Evolutionary conservation across 2,113 vertebrate species (phyloP).

Genomic region (Antennarius striatus): DNA sequence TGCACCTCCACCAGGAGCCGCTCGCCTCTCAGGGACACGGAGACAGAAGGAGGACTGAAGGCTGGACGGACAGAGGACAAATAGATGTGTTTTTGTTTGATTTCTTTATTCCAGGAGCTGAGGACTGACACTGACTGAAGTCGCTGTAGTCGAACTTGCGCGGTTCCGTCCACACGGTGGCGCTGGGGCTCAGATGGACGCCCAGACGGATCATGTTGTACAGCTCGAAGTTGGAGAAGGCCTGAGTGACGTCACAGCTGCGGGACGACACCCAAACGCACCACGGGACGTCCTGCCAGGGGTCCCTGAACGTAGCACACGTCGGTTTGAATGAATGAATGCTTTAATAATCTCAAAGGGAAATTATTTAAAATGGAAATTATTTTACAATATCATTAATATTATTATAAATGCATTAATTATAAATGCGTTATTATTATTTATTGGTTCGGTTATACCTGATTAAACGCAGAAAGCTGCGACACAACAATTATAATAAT

Average conservation of each 20-base stretch:
- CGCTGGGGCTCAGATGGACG: slow-evolving; percentile 41
- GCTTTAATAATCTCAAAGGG: too few species aligned
- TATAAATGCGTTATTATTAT: too few species aligned
- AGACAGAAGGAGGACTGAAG: slow-evolving; percentile 73
- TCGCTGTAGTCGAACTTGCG: slow-evolving; percentile 62
- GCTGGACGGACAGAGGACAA: not conserved
- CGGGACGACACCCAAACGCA: slow-evolving; percentile 62
- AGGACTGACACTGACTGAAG: slow-evolving; percentile 53
- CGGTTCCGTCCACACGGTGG: slow-evolving; percentile 35
- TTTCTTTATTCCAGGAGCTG: not conserved
- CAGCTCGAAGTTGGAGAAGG: slow-evolving; percentile 51
- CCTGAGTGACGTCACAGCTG: slow-evolving; percentile 67
- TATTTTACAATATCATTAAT: too few species aligned
- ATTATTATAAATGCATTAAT: too few species aligned
- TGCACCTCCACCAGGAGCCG: slow-evolving; percentile 61
- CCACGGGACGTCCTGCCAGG: slow-evolving; percentile 66
- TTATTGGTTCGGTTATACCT: too few species aligned
- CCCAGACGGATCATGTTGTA: slow-evolving; percentile 68
- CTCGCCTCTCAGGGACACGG: slow-evolving; percentile 34
- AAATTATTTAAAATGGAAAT: too few species aligned
- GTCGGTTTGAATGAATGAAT: too few species aligned
- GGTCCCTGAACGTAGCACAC: slow-evolving; percentile 43
- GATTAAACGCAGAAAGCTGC: too few species aligned
- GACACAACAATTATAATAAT: too few species aligned
- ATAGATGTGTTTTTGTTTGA: too few species aligned